A percentile compares a stretch with the other conserved stretches of the same genome.
These are phyloP conservation scores for Lates japonicus DNA, from an alignment of 2,797 vertebrate species.

Conservation along the genomic window DNA sequence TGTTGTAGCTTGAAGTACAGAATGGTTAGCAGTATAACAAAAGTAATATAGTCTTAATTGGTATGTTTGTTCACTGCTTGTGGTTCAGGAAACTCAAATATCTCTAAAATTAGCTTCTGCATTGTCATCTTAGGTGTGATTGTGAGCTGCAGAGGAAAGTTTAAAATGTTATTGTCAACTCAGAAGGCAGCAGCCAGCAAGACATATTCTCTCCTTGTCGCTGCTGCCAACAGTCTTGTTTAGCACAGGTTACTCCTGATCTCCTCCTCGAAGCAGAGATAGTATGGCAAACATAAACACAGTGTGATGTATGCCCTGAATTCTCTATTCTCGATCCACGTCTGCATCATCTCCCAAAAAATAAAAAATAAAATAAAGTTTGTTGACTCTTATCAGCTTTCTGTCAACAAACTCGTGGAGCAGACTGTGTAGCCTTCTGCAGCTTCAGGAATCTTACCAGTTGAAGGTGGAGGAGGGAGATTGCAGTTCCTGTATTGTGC, in stretches of 20 bases:
- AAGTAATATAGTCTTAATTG: neutral
- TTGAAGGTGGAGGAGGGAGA: constrained; percentile 1
- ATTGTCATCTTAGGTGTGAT: neutral
- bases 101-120: neutral
- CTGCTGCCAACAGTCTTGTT: neutral
- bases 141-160: neutral
- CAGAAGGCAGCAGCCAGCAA: neutral
- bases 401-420: constrained; percentile 25
- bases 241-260: neutral
- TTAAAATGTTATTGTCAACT: neutral
- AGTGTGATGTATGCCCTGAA: constrained; percentile 14
- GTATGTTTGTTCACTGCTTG: neutral
- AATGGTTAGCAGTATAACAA: neutral
- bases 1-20: neutral
- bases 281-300: neutral
- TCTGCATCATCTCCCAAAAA: constrained; percentile 22
- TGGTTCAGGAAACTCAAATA: neutral
- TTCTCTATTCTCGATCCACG: constrained; percentile 2
- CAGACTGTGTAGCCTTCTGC: constrained; percentile 15
- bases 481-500: neutral
- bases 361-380: neutral
- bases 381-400: constrained; percentile 41
- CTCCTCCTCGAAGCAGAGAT: neutral
- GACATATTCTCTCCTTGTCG: neutral
- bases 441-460: constrained; percentile 13